A percentile compares a stretch with the other conserved stretches of the same genome.
Conservation (phyloP, 2,888 invertebrate species). For the Drosophila rubida region DNA sequence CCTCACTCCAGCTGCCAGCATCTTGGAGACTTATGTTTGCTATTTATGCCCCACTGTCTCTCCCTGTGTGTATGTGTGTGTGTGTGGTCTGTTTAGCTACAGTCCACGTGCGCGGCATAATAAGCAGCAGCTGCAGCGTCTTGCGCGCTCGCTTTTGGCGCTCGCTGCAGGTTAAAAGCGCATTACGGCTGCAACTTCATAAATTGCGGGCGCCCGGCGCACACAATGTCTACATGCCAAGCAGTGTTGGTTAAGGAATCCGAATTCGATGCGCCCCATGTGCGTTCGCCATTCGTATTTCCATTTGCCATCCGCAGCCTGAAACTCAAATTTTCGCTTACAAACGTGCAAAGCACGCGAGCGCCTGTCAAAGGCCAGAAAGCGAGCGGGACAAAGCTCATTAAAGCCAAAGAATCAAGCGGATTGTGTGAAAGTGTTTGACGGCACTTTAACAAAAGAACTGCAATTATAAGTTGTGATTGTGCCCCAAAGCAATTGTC, state of each 20-base stretch:
- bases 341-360: conserved; percentile 28
- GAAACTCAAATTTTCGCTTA: conserved; percentile 50
- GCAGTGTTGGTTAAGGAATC: conserved; percentile 57
- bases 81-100: conserved; percentile 66
- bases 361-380: conserved; percentile 56
- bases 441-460: background rate
- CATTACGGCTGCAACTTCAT: conserved; percentile 76
- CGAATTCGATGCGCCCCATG: too few relatives aligned
- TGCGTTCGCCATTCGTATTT: background rate
- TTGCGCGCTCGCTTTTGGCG: conserved; percentile 37
- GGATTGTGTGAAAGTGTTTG: too few relatives aligned
- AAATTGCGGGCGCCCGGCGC: conserved; percentile 58
- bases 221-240: conserved; percentile 72
- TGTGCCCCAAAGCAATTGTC: background rate
- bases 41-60: conserved; percentile 58
- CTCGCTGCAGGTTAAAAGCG: conserved; percentile 79
- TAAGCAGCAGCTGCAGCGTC: conserved; percentile 42
- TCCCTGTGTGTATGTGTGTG: conserved; percentile 32
- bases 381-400: conserved; percentile 51
- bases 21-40: conserved; percentile 36
- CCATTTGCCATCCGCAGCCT: conserved; percentile 33
- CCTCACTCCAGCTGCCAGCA: background rate
- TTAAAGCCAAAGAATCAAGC: conserved; percentile 21
- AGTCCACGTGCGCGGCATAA: conserved; percentile 73
- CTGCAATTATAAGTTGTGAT: background rate